Base-by-base conservation (phyloP, 2,113 vertebrate species). In the Scolopax mira region DNA sequence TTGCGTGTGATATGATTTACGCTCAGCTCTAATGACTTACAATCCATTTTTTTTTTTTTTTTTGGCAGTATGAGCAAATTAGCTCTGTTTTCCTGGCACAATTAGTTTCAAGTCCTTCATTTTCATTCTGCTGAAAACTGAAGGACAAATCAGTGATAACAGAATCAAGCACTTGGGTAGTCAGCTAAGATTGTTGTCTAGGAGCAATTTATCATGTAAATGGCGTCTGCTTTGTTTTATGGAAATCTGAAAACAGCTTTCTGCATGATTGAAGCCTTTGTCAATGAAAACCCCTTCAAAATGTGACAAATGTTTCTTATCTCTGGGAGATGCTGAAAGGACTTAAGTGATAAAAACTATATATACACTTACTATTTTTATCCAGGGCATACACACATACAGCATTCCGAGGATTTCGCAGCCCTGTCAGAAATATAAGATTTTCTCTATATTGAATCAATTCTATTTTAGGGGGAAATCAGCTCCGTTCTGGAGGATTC, bases 171-270 rank as follows among this genome's bases (percentile, higher is more conserved):
- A 97, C 88, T 98, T 97, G 96, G 90, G 89, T 96, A 98, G 98
- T 97, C 97, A 98, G 96, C 97, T 97, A 97, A 97, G 98, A 98
- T 98, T 97, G 97, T 95, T 97, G 97, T 98, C 98, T 98, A 78
- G 69, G 91, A 98, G 98, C 98, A 98, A 98, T 99, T 98, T 98
- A 98, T 99, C 98, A 98, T 98, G 98, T 98, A 98, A 99, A 99
- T 98, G 97, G 97, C 97, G 97, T 97, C 97, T 92, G 96, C 96
- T 98, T 98, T 98, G 97, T 98, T 98, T 98, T 98, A 98, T 98
- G 98, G 98, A 98, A 98, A 98, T 98, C 97, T 98, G 96, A 98
- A 98, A 98, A 98, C 98, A 98, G 98, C 98, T 99, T 99, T 98
- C 98, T 98, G 97, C 98, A 97, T 98, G 98, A 98, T 97, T 98